A percentile compares a stretch with the other conserved stretches of the same genome.
phyloP scores from a whole-genome alignment of 1,140 invertebrate species.

The Bathynomus jamesi region DNA sequence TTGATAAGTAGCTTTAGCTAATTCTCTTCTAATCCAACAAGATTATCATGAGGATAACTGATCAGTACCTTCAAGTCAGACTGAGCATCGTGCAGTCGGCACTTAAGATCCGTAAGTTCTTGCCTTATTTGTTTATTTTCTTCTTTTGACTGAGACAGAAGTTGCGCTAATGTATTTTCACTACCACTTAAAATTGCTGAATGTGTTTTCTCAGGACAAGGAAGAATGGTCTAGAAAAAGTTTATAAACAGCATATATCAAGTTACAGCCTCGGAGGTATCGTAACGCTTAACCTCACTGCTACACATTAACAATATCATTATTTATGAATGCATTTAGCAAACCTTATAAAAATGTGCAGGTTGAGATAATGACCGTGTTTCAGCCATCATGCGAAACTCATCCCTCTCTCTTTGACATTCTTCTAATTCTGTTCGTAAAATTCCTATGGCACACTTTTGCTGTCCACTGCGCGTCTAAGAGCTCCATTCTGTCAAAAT shows the following conservation, averaged over 20 bases:
- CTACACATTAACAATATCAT: too few species aligned
- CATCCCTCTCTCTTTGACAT: constrained; percentile 66
- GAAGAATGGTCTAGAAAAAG: constrained; percentile 91
- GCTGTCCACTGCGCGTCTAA: constrained; percentile 22
- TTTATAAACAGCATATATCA: too few species aligned
- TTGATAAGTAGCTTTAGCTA: too few species aligned
- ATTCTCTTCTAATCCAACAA: too few species aligned
- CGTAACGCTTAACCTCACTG: too few species aligned
- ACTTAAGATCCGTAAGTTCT: constrained; percentile 60
- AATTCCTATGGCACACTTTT: constrained; percentile 27
- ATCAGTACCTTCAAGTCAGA: constrained; percentile 68
- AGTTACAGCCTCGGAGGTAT: too few species aligned
- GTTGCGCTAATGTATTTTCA: constrained; percentile 26
- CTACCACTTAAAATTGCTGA: constrained; percentile 62
- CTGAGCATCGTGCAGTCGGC: constrained; percentile 61
- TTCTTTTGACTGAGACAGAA: constrained; percentile 49
- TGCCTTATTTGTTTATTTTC: constrained; percentile 58
- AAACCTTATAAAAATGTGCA: too few species aligned
- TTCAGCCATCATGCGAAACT: constrained; percentile 72
- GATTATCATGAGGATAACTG: too few species aligned
- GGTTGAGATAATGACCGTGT: too few species aligned
- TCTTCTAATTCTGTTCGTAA: constrained; percentile 51
- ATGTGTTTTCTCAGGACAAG: constrained; percentile 87
- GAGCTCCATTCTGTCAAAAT: constrained; percentile 12
- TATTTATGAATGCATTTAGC: too few species aligned